phyloP scores from a whole-genome alignment of 2,888 invertebrate species.

The Diogma glabrata region DNA sequence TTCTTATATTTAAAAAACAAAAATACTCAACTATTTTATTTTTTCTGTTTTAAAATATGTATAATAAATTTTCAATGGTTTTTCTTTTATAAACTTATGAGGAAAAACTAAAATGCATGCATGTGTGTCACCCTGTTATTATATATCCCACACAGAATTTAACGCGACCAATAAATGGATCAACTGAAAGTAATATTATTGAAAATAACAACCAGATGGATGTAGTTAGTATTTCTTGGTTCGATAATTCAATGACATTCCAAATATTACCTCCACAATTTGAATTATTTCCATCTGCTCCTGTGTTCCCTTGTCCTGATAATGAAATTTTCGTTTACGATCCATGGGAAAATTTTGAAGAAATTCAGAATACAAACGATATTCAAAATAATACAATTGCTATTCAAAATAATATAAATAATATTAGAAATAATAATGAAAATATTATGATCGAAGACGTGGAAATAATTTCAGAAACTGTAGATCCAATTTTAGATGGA shows the following conservation, averaged over 20 bases:
- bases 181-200: slow-evolving; percentile 20
- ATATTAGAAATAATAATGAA: not conserved
- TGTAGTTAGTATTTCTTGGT: too few relatives aligned
- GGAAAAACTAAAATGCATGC: slow-evolving; percentile 12
- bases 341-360: slow-evolving; percentile 58
- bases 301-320: not conserved
- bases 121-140: slow-evolving; percentile 11
- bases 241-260: too few relatives aligned
- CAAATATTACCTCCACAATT: not conserved
- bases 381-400: slow-evolving; percentile 3
- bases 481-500: too few relatives aligned
- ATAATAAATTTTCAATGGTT: slow-evolving; percentile 3
- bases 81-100: slow-evolving; percentile 8
- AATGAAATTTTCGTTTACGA: slow-evolving; percentile 36
- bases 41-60: too few relatives aligned
- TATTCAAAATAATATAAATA: slow-evolving; percentile 5
- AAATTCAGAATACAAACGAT: slow-evolving; percentile 20
- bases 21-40: too few relatives aligned
- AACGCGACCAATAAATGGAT: slow-evolving; percentile 13
- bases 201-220: too few relatives aligned
- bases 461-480: too few relatives aligned
- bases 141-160: slow-evolving; percentile 13
- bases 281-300: not conserved
- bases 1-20: too few relatives aligned
- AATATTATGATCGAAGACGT: too few relatives aligned